Evolutionary conservation across 2,888 invertebrate genomes (phyloP).

Genomic region (Napeogenes sylphis): DNA sequence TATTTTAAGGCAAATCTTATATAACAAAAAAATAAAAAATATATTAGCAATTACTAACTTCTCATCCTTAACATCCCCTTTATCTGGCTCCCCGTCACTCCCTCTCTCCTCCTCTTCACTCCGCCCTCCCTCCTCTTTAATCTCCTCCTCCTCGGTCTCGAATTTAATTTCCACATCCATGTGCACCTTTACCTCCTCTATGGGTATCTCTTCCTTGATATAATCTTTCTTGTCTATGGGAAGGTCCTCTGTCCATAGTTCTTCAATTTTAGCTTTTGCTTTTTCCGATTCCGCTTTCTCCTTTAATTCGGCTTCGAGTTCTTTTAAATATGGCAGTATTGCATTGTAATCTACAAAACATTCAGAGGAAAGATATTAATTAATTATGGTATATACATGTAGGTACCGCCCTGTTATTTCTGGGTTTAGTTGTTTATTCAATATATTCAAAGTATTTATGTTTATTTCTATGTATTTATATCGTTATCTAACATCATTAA

Average conservation of each 20-base stretch:
- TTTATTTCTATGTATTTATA: too few relatives aligned
- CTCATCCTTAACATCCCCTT: constrained; percentile 28
- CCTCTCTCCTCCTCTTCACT: background rate
- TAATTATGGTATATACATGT: too few relatives aligned
- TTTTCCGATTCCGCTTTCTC: constrained; percentile 29
- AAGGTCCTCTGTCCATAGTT: constrained; percentile 30
- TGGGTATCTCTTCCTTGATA: constrained; percentile 16
- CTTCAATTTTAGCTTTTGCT: constrained; percentile 18
- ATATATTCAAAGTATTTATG: too few relatives aligned
- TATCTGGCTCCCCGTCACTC: constrained; percentile 24
- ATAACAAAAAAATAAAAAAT: background rate
- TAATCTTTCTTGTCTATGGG: constrained; percentile 23
- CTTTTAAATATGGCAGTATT: constrained; percentile 66
- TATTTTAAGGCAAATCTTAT: background rate
- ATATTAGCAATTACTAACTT: constrained; percentile 24
- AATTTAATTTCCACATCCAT: constrained; percentile 5
- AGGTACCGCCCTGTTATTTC: too few relatives aligned
- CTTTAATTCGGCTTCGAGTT: constrained; percentile 56
- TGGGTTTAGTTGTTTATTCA: too few relatives aligned
- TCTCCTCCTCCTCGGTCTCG: constrained; percentile 17
- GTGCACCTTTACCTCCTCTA: constrained; percentile 26
- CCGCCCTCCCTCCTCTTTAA: constrained; percentile 9
- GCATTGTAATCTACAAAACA: constrained; percentile 60
- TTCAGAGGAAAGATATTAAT: too few relatives aligned
- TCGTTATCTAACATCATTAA: too few relatives aligned